Evolutionary conservation across 2,113 vertebrate species (phyloP).

Genomic region (Actenoides hombroni): DNA sequence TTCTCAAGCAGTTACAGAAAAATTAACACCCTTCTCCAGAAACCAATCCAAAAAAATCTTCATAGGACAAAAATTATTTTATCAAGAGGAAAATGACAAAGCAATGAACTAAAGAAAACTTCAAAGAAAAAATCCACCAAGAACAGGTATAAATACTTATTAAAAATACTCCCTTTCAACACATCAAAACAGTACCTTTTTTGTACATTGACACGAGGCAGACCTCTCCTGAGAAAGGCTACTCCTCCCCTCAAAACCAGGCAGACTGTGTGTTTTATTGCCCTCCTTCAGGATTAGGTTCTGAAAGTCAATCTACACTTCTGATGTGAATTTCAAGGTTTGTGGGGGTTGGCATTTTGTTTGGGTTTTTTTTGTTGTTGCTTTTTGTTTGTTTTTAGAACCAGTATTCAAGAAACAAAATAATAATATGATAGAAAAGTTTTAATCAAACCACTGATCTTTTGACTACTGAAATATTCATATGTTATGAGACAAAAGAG

Average conservation of each 20-base stretch:
- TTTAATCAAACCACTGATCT: not conserved
- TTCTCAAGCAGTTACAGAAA: not conserved
- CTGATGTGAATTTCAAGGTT: not conserved
- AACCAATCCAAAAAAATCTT: not conserved
- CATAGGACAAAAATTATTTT: not conserved
- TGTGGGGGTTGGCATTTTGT: not conserved
- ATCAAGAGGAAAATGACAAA: not conserved
- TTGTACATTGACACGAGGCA: accelerated
- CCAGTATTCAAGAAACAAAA: not conserved
- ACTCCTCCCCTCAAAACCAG: not conserved
- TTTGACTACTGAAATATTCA: not conserved
- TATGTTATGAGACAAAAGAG: not conserved
- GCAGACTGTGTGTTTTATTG: not conserved
- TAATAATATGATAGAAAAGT: not conserved
- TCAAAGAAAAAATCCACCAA: not conserved
- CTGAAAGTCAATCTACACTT: not conserved
- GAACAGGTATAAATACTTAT: not conserved
- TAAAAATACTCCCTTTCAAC: not conserved
- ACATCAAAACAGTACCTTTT: not conserved
- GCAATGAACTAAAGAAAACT: not conserved
- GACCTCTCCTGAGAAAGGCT: not conserved
- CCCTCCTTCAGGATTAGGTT: not conserved
- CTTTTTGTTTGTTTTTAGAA: not conserved
- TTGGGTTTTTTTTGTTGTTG: not conserved
- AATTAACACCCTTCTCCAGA: not conserved